Evolutionary conservation across 2,888 invertebrate genomes (phyloP), one percentile per base, ranked within the genome.

Genomic region (Drosophila nigricruria): DNA sequence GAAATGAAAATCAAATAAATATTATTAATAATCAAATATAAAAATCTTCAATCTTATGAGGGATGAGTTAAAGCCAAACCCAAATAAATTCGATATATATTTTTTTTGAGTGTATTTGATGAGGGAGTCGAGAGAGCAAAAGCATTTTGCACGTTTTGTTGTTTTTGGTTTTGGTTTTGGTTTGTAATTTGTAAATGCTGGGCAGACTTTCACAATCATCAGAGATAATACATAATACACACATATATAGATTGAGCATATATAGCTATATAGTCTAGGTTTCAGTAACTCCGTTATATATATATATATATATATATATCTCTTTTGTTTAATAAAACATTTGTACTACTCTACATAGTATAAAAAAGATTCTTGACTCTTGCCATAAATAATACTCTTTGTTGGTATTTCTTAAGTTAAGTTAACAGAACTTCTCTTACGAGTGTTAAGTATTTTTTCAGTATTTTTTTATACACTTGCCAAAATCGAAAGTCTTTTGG

Each of bases 321-420:
- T 57, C 23, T 40, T 30, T 49, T 57, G 53, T 69, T 64, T 61
- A 77, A 57, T 82, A 25, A 73, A 79, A 88, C 74, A 88, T 88
- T 87, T 87, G 85, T 88, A 81, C 86, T 87, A 89, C 61, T 72
- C 86, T 87, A 86, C 71, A 64, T 82, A 77, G 71, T 88, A 78
- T 88, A 88, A 74, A 88, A 74, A 82, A 42, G 74, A 52, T 49
- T 30, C 12, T 77, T 71, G 77, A 77, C 79, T 52, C 64, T 56
- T 75, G 73, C 66, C 77, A 77, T 84, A 84, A 88, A 88, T 88
- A 84, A 84, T 84, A 84, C 86, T 88, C 43, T 59, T 61, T 58
- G 27, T 30, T 49, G 47, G 47, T 49, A 49, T 58, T 72, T 42
- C 56, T 43, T 53, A 56, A 59, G n/a, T 65, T 64, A 67, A 40